These are phyloP conservation scores for Pterocles orientalis DNA, from an alignment of 2,113 vertebrate species.

Conservation along the genomic window DNA sequence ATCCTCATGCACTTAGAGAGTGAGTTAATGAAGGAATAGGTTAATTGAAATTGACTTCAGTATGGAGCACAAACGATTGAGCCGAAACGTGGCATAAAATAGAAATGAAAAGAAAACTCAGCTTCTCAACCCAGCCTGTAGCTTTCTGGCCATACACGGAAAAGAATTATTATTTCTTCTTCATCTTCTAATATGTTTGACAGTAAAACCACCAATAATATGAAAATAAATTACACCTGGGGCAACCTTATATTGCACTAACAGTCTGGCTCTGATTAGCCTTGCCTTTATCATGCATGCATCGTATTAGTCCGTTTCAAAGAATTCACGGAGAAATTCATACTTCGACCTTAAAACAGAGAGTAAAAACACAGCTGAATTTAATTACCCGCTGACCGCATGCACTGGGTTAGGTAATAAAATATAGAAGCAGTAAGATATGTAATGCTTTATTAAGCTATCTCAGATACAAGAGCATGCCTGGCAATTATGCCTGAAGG, in stretches of 20 bases:
- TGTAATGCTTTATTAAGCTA: slow-evolving; percentile 98
- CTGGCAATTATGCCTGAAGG: slow-evolving; percentile 90
- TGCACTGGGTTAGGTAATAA: slow-evolving; percentile 89
- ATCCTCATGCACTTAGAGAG: slow-evolving; percentile 61
- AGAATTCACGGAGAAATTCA: slow-evolving; percentile 83
- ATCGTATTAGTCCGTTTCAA: slow-evolving; percentile 88
- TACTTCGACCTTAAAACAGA: slow-evolving; percentile 82
- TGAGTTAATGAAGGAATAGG: slow-evolving; percentile 67
- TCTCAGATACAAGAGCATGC: slow-evolving; percentile 89
- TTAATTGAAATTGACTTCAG: slow-evolving; percentile 67
- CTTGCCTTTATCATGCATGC: slow-evolving; percentile 84
- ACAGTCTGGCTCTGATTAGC: slow-evolving; percentile 85
- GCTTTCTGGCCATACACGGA: slow-evolving; percentile 49
- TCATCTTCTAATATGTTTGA: slow-evolving; percentile 69
- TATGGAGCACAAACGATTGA: not conserved
- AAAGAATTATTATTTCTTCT: slow-evolving; percentile 71
- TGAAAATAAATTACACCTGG: slow-evolving; percentile 84
- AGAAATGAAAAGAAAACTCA: slow-evolving; percentile 68
- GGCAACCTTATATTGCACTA: slow-evolving; percentile 78
- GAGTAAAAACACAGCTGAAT: slow-evolving; percentile 98
- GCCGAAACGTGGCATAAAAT: slow-evolving; percentile 54
- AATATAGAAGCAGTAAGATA: slow-evolving; percentile 93
- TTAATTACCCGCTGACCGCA: slow-evolving; percentile 94
- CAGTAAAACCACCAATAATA: slow-evolving; percentile 74
- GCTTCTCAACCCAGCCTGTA: slow-evolving; percentile 30